Percentiles rank a stretch among this genome's conserved stretches.
phyloP scores from a whole-genome alignment of 2,113 vertebrate genomes.

The Catharus bicknelli region DNA sequence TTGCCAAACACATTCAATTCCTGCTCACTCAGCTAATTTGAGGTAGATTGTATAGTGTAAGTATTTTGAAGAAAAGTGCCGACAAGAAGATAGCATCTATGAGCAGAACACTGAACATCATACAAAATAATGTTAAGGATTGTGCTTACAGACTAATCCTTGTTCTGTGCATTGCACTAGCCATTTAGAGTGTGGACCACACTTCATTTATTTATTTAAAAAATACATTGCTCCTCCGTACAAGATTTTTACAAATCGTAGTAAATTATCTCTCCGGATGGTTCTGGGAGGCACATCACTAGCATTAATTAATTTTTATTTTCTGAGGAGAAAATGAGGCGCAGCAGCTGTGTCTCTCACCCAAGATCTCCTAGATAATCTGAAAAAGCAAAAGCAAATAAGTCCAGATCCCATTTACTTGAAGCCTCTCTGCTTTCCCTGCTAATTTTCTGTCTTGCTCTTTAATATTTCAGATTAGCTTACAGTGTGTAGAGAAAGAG shows the following conservation, averaged over 20 bases:
- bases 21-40: background rate
- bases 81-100: background rate
- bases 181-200: background rate
- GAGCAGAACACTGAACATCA: background rate
- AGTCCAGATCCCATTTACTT: background rate
- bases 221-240: background rate
- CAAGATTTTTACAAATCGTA: background rate
- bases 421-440: background rate
- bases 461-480: constrained; percentile 15
- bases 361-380: background rate
- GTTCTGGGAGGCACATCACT: background rate
- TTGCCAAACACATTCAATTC: background rate
- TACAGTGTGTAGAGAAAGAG: background rate
- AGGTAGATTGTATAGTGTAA: background rate
- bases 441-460: background rate
- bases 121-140: background rate
- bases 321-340: background rate
- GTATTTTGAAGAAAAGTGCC: background rate
- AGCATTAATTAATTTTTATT: background rate
- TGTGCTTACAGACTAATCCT: background rate
- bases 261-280: background rate
- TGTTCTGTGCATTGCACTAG: background rate
- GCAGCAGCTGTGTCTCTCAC: background rate
- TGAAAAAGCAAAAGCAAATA: background rate
- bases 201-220: background rate